Evolutionary conservation across 2,888 invertebrate genomes (phyloP).

Genomic region (Lacanobia oleracea): DNA sequence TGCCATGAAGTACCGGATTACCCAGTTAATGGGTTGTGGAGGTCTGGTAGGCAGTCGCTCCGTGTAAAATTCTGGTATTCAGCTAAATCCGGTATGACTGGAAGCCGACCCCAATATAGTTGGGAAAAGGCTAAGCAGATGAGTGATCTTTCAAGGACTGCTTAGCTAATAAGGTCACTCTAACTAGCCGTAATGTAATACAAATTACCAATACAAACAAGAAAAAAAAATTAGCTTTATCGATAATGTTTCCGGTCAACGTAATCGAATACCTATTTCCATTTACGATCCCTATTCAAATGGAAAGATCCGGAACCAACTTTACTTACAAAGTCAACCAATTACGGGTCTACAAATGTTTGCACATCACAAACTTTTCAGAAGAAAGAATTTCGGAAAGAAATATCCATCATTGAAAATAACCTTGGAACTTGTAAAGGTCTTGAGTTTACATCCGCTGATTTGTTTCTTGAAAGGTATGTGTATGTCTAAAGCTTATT

Average conservation of each 20-base stretch:
- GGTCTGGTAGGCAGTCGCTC: too few relatives aligned
- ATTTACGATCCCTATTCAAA: constrained; percentile 45
- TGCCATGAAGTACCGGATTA: too few relatives aligned
- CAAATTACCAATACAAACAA: constrained; percentile 4
- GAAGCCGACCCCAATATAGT: too few relatives aligned
- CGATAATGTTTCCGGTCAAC: constrained; percentile 43
- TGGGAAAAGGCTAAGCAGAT: too few relatives aligned
- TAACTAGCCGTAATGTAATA: background rate
- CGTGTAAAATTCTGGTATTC: too few relatives aligned
- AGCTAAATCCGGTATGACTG: too few relatives aligned
- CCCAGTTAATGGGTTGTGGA: too few relatives aligned
- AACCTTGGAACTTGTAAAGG: constrained; percentile 43
- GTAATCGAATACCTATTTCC: constrained; percentile 55
- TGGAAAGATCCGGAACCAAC: constrained; percentile 34
- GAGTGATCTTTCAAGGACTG: background rate
- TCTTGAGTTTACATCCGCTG: background rate
- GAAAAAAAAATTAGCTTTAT: constrained; percentile 18
- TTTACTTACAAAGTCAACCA: constrained; percentile 58
- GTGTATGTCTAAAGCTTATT: too few relatives aligned
- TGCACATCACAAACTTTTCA: constrained; percentile 30
- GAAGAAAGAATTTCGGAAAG: constrained; percentile 26
- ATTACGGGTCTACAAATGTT: constrained; percentile 52
- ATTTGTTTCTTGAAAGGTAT: constrained; percentile 2
- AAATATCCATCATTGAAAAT: constrained; percentile 27
- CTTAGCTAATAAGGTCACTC: background rate